Conservation (phyloP, 2,888 invertebrate species). For the Melinaea marsaeus region DNA sequence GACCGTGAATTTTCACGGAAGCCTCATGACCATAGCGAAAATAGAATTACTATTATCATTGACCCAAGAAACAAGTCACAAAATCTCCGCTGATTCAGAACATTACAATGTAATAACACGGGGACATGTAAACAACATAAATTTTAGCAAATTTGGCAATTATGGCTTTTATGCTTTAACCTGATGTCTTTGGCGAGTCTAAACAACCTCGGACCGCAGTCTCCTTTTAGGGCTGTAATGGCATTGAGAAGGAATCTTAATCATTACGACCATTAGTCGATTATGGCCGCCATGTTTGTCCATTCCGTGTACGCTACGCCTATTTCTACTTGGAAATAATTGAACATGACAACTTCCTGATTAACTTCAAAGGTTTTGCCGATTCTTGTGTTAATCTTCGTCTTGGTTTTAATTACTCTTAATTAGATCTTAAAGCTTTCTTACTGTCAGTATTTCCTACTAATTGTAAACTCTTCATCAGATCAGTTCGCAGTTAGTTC, state of each 20-base stretch:
- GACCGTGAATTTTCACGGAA: conserved; percentile 9
- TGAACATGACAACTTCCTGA: conserved; percentile 25
- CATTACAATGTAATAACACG: neutral
- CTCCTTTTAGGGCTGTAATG: conserved; percentile 28
- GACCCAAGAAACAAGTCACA: neutral
- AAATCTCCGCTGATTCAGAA: neutral
- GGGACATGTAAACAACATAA: conserved; percentile 2
- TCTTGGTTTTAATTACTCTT: neutral
- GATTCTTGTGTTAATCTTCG: neutral
- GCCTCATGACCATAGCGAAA: conserved; percentile 5
- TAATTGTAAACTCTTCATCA: too few relatives aligned
- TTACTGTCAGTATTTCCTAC: too few relatives aligned
- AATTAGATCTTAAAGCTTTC: too few relatives aligned
- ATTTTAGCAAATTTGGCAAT: conserved; percentile 6
- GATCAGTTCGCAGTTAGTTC: too few relatives aligned
- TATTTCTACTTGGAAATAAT: conserved; percentile 27
- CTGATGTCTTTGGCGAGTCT: neutral
- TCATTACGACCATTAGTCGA: conserved; percentile 32
- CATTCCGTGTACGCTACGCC: conserved; percentile 28
- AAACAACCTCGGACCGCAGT: conserved; percentile 10
- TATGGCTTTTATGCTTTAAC: conserved; percentile 2
- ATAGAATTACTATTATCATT: neutral
- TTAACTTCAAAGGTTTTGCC: conserved; percentile 8
- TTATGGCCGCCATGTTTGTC: conserved; percentile 24
- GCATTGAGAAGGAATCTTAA: conserved; percentile 29